phyloP scores from a whole-genome alignment of 1,140 invertebrate species.

The Nebria ingens region DNA sequence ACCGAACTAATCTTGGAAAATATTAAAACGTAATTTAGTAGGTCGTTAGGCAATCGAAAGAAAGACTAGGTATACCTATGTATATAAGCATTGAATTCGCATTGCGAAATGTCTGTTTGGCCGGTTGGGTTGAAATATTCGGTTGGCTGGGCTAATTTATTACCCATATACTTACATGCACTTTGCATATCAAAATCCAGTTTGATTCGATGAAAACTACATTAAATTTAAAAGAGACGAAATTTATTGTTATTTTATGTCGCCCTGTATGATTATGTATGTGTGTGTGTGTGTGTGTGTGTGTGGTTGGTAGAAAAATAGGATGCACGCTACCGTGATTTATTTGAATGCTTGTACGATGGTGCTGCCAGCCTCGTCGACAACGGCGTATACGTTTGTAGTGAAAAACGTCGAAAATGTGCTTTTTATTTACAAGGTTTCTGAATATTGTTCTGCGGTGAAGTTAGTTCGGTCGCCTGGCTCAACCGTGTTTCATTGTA shows the following conservation, averaged over 20 bases:
- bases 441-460: background rate
- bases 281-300: no score
- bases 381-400: background rate
- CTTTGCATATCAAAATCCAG: constrained; percentile 9
- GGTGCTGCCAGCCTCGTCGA: background rate
- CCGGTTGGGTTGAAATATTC: constrained; percentile 5
- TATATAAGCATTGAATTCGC: no score
- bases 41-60: no score
- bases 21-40: no score
- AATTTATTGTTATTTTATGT: constrained; percentile 10
- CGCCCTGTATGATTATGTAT: background rate
- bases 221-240: constrained; percentile 4
- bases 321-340: constrained; percentile 8
- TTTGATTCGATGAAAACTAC: constrained; percentile 9
- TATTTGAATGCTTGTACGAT: background rate
- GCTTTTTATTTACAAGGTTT: background rate
- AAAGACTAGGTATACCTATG: no score
- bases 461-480: background rate
- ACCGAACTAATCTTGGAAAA: no score
- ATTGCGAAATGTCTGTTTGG: no score
- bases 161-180: constrained; percentile 8
- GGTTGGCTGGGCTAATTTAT: constrained; percentile 5
- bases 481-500: background rate
- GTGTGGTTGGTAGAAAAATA: constrained; percentile 8
- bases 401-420: background rate